Conservation (phyloP, 1,140 invertebrate species). For the Microplitis mediator region DNA sequence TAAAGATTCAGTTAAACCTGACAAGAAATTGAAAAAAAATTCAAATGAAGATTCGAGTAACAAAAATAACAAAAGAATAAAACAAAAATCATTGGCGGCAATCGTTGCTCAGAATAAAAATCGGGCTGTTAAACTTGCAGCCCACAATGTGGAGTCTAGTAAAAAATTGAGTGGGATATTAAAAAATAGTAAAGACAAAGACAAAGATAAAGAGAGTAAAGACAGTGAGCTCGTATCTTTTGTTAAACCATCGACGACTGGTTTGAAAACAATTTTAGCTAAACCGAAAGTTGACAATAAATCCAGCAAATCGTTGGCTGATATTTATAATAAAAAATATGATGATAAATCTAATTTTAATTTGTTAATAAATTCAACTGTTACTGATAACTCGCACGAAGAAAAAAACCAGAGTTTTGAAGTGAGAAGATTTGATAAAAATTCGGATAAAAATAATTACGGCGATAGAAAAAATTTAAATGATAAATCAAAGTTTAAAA, state of each 20-base stretch:
- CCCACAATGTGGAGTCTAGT: background rate
- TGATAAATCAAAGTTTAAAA: background rate
- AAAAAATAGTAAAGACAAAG: constrained; percentile 8
- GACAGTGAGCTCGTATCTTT: constrained; percentile 37
- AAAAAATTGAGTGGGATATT: background rate
- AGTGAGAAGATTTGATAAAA: constrained; percentile 14
- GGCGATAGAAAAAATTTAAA: background rate
- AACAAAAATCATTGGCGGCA: constrained; percentile 49
- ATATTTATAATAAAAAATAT: constrained; percentile 43
- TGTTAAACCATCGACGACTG: constrained; percentile 36
- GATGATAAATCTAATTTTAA: background rate
- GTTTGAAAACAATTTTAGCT: constrained; percentile 44
- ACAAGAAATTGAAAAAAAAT: background rate
- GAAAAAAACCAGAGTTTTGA: constrained; percentile 10
- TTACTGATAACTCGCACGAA: background rate
- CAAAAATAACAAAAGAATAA: constrained; percentile 39
- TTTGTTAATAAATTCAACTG: background rate
- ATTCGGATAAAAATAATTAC: constrained; percentile 26
- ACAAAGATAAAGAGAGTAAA: constrained; percentile 9
- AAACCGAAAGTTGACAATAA: constrained; percentile 38
- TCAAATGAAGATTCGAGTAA: background rate
- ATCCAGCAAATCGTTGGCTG: constrained; percentile 46
- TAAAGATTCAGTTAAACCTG: background rate
- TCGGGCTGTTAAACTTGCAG: background rate
- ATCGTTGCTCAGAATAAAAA: constrained; percentile 48